Base-by-base conservation (phyloP, 2,113 vertebrate species). In the Pampusana beccarii region DNA sequence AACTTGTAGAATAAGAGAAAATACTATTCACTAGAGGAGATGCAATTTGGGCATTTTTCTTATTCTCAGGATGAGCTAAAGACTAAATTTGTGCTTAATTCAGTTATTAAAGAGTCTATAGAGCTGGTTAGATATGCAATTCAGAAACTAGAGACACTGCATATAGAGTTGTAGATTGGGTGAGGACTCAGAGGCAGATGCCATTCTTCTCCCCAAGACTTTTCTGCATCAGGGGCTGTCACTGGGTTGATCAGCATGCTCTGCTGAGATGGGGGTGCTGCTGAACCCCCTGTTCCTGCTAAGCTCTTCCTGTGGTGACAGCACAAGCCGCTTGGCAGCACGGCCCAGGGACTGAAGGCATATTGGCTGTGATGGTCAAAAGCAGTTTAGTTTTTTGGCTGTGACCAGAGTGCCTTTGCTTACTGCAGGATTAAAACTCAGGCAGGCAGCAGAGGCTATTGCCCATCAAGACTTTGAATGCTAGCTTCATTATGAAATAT, bases 231-330 rank as follows among this genome's bases (percentile, higher is more conserved):
- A 34, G 65, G 31, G 0, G 3, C 33, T 40, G 73, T 31, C n/a
- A 3, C 62, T 11, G 34, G 25, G 31, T 53, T 2, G 24, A 10
- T 28, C 18, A 3, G 82, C 77, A 62, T 1, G 0, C 26, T 28
- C 48, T 53, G 44, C 40, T 0, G 0, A 64, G 36, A 24, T 0
- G 5, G 5, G 31, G 69, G 56, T 33, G 31, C 5, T 6, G 34
- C 60, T 50, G n/a, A 29, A 5, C 16, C 8, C 38, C 21, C 16
- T 17, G 14, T 9, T 46, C 25, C 29, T 0, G 0, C 8, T 5
- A 3, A 53, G 31, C 28, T 70, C 29, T 34, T 86, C 3, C 33
- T 24, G 21, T 23, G 75, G 60, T 67, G 85, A 5, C 58, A 53
- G 88, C 16, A 53, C 36, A 74, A 34, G 66, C 67, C 24, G 78